These are phyloP conservation scores for Oceanites oceanicus DNA, from an alignment of 2,113 vertebrate species.

Conservation along the genomic window DNA sequence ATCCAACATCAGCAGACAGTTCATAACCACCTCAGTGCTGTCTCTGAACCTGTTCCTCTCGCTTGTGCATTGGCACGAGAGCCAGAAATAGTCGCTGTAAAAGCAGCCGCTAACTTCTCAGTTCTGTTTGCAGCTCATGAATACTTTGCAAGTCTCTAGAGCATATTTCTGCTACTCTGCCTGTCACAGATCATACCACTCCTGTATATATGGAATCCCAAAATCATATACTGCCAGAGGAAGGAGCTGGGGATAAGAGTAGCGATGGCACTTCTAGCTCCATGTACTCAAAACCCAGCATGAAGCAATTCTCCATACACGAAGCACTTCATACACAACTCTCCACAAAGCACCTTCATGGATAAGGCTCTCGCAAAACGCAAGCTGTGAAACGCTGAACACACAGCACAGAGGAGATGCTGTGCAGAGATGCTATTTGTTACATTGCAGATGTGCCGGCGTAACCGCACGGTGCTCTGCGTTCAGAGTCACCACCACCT, in stretches of 20 bases:
- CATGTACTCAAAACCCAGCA: background rate
- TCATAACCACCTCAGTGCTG: background rate
- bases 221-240: background rate
- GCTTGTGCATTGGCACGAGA: background rate
- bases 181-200: background rate
- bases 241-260: background rate
- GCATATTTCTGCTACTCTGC: background rate
- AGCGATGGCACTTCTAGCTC: background rate
- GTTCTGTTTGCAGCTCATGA: background rate
- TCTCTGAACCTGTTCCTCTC: background rate
- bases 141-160: background rate
- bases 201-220: background rate
- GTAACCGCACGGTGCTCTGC: rapidly evolving
- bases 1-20: background rate
- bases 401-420: background rate
- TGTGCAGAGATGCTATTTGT: rapidly evolving
- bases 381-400: background rate
- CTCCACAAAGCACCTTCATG: rapidly evolving
- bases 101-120: rapidly evolving
- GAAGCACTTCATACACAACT: rapidly evolving
- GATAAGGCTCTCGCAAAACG: background rate
- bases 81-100: background rate
- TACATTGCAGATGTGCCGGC: background rate
- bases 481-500: background rate
- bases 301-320: background rate